These are phyloP conservation scores for Onychorhynchus coronatus DNA, from an alignment of 2,113 vertebrate genomes.

Conservation along the genomic window DNA sequence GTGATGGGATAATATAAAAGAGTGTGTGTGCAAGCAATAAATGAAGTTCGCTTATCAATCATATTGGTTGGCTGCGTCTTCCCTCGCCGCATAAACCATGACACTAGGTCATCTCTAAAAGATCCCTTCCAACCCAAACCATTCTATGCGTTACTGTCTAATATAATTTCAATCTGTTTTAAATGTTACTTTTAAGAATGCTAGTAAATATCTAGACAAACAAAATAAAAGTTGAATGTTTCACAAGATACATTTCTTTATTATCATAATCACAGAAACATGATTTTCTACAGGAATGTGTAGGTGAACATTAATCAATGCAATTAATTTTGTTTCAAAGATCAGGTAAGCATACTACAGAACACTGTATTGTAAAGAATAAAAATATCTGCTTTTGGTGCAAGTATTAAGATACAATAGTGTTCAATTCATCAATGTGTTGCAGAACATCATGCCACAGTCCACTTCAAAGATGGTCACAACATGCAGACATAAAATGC, in stretches of 20 bases:
- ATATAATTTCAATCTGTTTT: not conserved
- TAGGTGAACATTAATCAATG: slow-evolving; percentile 77
- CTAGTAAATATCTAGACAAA: not conserved
- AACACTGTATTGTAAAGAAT: slow-evolving; percentile 65
- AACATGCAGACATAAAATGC: slow-evolving; percentile 75
- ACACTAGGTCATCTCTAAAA: not conserved
- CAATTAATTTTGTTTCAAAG: slow-evolving; percentile 71
- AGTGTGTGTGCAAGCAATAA: too few species aligned
- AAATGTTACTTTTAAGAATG: not conserved
- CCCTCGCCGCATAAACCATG: too few species aligned
- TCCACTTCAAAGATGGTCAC: slow-evolving; percentile 69
- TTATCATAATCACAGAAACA: slow-evolving; percentile 82
- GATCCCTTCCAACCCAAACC: not conserved
- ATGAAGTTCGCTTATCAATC: too few species aligned
- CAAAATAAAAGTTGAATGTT: slow-evolving; percentile 60
- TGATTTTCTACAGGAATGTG: slow-evolving; percentile 82
- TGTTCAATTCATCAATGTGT: slow-evolving; percentile 75
- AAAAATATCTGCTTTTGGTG: slow-evolving; percentile 68
- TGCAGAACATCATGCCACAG: slow-evolving; percentile 76
- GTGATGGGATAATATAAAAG: too few species aligned
- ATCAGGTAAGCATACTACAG: slow-evolving; percentile 69
- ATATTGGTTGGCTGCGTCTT: too few species aligned
- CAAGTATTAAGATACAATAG: slow-evolving; percentile 75
- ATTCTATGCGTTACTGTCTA: not conserved
- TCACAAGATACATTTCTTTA: slow-evolving; percentile 88